Evolutionary conservation across 2,113 vertebrate genomes (phyloP), one percentile per base, ranked within the genome.

Genomic region (Ahaetulla prasina): DNA sequence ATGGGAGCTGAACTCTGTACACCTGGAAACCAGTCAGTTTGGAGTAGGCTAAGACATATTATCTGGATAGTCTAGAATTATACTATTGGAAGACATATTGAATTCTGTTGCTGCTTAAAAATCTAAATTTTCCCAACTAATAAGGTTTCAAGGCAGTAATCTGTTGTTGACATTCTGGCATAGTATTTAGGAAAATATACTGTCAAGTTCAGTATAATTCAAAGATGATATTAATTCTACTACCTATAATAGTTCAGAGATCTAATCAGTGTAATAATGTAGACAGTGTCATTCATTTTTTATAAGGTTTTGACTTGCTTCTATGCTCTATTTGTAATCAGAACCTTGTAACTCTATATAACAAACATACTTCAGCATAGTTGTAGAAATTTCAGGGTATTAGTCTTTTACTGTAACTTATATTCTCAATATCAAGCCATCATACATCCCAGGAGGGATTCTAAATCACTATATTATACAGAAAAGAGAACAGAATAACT

Each of bases 331-430:
- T 87, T 52, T 50, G 47, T 11, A n/a, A 50, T 8, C 30, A 50
- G 30, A 87, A 87, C 47, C 47, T n/a, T 50, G 85, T 11, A 50
- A 52, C 84, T 85, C 49, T n/a, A 87, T 23, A n/a, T 43, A 80
- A 39, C n/a, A 80, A 80, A 39, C 35, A 80, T 22, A 80, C 18
- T 80, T 43, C 35, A 68, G 27, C n/a, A 80, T 39, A 10, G 74
- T 39, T 80, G 8, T 80, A 80, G 35, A 80, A 80, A 43, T 80
- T 43, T 80, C 60, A 91, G 89, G 68, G 90, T 57, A 4, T 0
- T 53, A 89, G 14, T 0, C n/a, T 89, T 92, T 94, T 89, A n/a
- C 47, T 57, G 54, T 93, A 88, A 94, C 22, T 93, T 80, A 94
- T 49, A 91, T 4, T 52, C 0, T 0, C 11, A 49, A 87, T 23